Percentiles rank a stretch among this genome's conserved stretches.
Conservation (phyloP, 2,113 vertebrate species). For the Caloenas nicobarica region DNA sequence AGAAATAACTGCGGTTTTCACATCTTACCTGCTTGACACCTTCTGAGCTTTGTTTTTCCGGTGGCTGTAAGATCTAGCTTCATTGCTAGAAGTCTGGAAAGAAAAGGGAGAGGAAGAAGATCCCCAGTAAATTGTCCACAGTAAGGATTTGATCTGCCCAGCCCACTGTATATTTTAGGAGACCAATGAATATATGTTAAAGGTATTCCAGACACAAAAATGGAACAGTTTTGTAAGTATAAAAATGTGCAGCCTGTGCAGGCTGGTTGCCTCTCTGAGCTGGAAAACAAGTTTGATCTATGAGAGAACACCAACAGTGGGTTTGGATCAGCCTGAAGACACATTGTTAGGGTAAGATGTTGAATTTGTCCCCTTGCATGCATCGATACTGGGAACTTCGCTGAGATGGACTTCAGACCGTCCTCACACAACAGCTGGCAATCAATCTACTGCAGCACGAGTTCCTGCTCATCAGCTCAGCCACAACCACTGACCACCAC, state of each 20-base stretch:
- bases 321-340: neutral
- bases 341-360: neutral
- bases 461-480: neutral
- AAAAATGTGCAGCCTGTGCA: neutral
- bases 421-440: neutral
- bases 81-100: neutral
- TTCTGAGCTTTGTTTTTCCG: neutral
- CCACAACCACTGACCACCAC: neutral
- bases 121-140: neutral
- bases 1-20: neutral
- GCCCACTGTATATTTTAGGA: neutral
- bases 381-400: neutral
- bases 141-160: neutral
- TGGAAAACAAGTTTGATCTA: neutral
- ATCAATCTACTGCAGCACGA: neutral
- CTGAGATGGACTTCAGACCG: neutral
- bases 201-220: neutral
- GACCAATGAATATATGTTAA: neutral
- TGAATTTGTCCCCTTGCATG: neutral
- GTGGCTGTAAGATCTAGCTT: neutral
- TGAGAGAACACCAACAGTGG: neutral
- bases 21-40: neutral
- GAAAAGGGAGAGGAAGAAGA: neutral
- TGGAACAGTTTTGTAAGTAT: neutral
- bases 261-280: neutral